These are phyloP conservation scores for Punctoribates punctum DNA, from an alignment of 2,888 invertebrate genomes.

Conservation along the genomic window DNA sequence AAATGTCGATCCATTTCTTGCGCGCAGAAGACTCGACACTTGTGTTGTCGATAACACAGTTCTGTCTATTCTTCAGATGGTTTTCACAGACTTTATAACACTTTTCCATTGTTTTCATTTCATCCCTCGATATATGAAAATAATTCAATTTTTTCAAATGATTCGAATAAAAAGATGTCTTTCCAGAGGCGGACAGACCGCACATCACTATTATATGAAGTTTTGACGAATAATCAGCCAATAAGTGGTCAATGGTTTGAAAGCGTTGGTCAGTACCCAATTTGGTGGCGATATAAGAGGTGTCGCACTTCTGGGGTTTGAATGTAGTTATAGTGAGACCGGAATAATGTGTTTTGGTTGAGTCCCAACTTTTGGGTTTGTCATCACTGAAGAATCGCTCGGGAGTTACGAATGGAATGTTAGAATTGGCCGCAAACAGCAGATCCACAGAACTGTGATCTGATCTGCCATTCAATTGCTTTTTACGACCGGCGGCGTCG, in stretches of 20 bases:
- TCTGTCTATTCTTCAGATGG: background rate
- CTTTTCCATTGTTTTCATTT: conserved; percentile 38
- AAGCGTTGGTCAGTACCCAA: background rate
- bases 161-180: conserved; percentile 37
- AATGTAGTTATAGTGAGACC: background rate
- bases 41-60: conserved; percentile 42
- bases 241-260: conserved; percentile 11
- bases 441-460: conserved; percentile 44
- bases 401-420: conserved; percentile 40
- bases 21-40: conserved; percentile 30
- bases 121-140: conserved; percentile 35
- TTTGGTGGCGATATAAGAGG: background rate
- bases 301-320: background rate
- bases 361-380: background rate
- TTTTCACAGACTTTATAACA: conserved; percentile 25
- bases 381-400: conserved; percentile 40
- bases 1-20: conserved; percentile 33
- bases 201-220: conserved; percentile 39
- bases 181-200: conserved; percentile 42
- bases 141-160: conserved; percentile 26
- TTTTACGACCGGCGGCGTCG: conserved; percentile 44
- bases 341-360: background rate
- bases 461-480: conserved; percentile 31
- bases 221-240: background rate
- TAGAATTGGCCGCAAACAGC: conserved; percentile 41